phyloP scores from a whole-genome alignment of 2,797 vertebrate species.

The Phrynocephalus vlangalii region DNA sequence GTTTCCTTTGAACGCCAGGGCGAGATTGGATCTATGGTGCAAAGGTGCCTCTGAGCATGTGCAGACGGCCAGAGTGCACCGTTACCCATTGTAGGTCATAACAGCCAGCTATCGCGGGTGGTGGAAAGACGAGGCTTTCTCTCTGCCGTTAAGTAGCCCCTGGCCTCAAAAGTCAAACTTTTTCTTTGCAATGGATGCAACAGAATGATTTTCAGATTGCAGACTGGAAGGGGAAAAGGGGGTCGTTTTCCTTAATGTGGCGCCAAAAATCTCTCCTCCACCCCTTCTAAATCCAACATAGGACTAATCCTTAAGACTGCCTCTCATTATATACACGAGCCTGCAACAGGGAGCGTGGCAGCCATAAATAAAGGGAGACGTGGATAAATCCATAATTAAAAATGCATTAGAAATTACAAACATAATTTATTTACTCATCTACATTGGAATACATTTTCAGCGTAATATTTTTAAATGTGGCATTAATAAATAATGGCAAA shows the following conservation, averaged over 20 bases:
- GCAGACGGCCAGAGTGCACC: background rate
- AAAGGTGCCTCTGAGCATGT: background rate
- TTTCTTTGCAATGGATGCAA: no score
- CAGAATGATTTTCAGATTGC: no score
- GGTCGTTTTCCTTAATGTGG: no score
- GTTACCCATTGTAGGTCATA: background rate
- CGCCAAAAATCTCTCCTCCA: no score
- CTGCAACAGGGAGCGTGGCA: conserved; percentile 62
- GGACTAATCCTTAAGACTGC: conserved; percentile 66
- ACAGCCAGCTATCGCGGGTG: no score
- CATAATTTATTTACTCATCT: conserved; percentile 79
- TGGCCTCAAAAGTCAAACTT: no score
- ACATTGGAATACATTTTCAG: conserved; percentile 72
- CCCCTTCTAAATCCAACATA: no score
- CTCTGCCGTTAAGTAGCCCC: no score
- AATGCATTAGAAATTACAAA: conserved; percentile 78
- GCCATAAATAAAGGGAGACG: conserved; percentile 75
- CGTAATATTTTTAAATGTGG: conserved; percentile 75
- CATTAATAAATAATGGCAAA: conserved; percentile 77
- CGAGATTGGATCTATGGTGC: no score
- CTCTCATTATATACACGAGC: conserved; percentile 70
- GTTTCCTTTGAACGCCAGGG: no score
- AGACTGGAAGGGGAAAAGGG: no score
- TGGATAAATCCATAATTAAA: conserved; percentile 79
- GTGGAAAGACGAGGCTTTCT: no score